Percentiles rank a stretch among this genome's conserved stretches.
phyloP scores from a whole-genome alignment of 2,113 vertebrate species.

The Probosciger aterrimus region DNA sequence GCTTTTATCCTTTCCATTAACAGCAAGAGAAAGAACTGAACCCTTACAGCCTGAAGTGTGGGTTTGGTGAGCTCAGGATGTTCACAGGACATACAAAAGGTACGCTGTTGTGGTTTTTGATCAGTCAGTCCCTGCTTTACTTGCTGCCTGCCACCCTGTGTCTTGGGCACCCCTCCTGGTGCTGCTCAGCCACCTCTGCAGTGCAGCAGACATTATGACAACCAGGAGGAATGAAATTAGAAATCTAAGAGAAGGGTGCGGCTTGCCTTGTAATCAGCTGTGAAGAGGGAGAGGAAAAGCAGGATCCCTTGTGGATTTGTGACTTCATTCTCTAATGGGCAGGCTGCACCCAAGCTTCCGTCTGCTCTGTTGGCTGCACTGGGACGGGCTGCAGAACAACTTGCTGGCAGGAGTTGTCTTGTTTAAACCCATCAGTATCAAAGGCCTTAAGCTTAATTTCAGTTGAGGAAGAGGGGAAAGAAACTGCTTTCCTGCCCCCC shows the following conservation, averaged over 20 bases:
- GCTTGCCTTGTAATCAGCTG: background rate
- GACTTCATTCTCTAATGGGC: background rate
- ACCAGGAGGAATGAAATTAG: background rate
- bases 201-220: background rate
- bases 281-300: background rate
- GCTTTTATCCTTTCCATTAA: background rate
- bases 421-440: background rate
- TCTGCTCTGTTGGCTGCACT: accelerated
- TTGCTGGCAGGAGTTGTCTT: background rate
- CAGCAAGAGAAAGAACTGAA: background rate
- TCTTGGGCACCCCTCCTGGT: background rate
- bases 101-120: background rate
- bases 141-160: background rate
- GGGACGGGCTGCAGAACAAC: background rate
- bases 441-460: background rate
- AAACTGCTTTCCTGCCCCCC: background rate
- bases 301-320: background rate
- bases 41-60: background rate
- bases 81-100: accelerated
- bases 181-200: background rate
- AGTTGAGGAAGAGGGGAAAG: background rate
- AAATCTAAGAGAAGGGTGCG: background rate
- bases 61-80: background rate
- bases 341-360: background rate
- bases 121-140: background rate